phyloP scores from a whole-genome alignment of 2,888 invertebrate species.

The Scaptomyza polygonia region DNA sequence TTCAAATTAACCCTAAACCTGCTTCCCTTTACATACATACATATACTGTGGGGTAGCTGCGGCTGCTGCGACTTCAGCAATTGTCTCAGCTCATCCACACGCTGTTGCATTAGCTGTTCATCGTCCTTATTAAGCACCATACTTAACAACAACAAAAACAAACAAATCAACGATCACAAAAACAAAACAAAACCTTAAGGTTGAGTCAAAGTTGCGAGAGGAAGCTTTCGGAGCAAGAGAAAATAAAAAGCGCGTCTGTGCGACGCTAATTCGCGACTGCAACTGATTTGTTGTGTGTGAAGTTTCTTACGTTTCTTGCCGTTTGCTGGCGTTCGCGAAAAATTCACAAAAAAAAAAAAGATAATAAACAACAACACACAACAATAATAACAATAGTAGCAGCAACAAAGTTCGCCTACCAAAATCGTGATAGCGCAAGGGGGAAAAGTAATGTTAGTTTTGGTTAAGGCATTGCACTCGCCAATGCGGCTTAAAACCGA shows the following conservation, averaged over 20 bases:
- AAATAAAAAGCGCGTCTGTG: slow-evolving; percentile 62
- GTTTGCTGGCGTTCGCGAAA: slow-evolving; percentile 41
- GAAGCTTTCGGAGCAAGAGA: slow-evolving; percentile 19
- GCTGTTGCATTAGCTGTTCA: slow-evolving; percentile 62
- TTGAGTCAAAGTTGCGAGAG: not conserved
- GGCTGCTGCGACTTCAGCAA: slow-evolving; percentile 88
- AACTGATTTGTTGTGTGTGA: slow-evolving; percentile 74
- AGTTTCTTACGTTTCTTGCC: slow-evolving; percentile 42
- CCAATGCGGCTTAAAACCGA: slow-evolving; percentile 23
- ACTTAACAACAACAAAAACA: not conserved
- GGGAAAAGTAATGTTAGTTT: slow-evolving; percentile 2
- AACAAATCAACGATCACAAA: not conserved
- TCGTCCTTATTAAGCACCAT: slow-evolving; percentile 64
- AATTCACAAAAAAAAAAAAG: not conserved
- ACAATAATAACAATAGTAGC: slow-evolving; percentile 1
- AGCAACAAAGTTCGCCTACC: slow-evolving; percentile 1
- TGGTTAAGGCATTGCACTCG: slow-evolving; percentile 45
- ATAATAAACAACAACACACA: slow-evolving; percentile 1
- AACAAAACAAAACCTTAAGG: not conserved
- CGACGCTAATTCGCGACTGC: slow-evolving; percentile 76
- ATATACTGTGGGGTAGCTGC: slow-evolving; percentile 88
- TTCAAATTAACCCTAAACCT: no score
- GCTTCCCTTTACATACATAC: slow-evolving; percentile 85
- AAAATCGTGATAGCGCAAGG: not conserved
- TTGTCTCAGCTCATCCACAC: slow-evolving; percentile 79